These are phyloP conservation scores for Acrobasis suavella DNA, from an alignment of 2,888 invertebrate species.

Conservation along the genomic window DNA sequence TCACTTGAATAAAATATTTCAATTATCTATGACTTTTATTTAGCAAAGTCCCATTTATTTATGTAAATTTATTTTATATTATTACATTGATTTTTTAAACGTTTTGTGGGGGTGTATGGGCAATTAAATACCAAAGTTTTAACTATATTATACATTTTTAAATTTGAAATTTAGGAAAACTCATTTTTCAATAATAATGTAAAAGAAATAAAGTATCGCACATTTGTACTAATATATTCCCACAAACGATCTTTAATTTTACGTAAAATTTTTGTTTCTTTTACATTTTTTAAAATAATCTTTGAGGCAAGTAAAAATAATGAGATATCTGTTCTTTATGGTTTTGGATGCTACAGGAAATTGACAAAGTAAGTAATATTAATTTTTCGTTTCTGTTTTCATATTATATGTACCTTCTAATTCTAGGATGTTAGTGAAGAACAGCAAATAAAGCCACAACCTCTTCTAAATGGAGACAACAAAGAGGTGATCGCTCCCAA, in stretches of 20 bases:
- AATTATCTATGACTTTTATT: slow-evolving; percentile 75
- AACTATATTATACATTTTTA: neutral
- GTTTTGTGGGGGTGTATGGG: slow-evolving; percentile 83
- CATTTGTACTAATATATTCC: slow-evolving; percentile 73
- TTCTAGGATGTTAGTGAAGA: slow-evolving; percentile 69
- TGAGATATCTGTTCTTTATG: neutral
- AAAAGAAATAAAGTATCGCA: slow-evolving; percentile 30
- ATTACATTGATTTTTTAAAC: slow-evolving; percentile 56
- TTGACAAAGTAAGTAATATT: slow-evolving; percentile 25
- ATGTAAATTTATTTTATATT: slow-evolving; percentile 61
- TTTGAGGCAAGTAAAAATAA: neutral
- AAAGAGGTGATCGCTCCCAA: slow-evolving; percentile 69
- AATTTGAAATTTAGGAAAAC: slow-evolving; percentile 18
- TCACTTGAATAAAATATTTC: slow-evolving; percentile 71
- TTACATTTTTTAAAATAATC: slow-evolving; percentile 27
- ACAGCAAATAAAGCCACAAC: slow-evolving; percentile 60
- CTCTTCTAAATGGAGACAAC: slow-evolving; percentile 72
- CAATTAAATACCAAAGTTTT: slow-evolving; percentile 46
- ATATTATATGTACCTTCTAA: slow-evolving; percentile 45
- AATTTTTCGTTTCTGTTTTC: slow-evolving; percentile 31
- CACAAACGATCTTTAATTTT: slow-evolving; percentile 66
- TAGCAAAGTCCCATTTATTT: slow-evolving; percentile 70
- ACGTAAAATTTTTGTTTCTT: slow-evolving; percentile 43
- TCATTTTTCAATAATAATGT: slow-evolving; percentile 23
- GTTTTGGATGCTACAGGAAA: slow-evolving; percentile 13